Percentiles rank a stretch among this genome's conserved stretches.
These are phyloP conservation scores for Erynnis tages DNA, from an alignment of 2,888 invertebrate species.

Conservation along the genomic window DNA sequence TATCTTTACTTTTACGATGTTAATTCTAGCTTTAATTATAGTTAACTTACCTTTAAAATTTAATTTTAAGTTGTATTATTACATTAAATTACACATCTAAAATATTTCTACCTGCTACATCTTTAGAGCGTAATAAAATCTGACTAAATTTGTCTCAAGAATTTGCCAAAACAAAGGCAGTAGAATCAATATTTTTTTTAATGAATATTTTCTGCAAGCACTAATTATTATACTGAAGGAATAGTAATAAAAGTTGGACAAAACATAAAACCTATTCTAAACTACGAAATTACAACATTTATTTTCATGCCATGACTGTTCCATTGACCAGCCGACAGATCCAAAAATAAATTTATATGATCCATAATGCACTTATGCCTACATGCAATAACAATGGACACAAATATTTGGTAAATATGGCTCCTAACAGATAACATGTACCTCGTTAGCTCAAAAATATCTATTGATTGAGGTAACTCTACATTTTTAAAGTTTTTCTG, in stretches of 20 bases:
- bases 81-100: neutral
- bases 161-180: neutral
- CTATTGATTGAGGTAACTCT: too few species aligned
- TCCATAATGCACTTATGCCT: constrained; percentile 60
- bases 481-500: too few species aligned
- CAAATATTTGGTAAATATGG: constrained; percentile 48
- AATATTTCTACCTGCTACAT: constrained; percentile 3
- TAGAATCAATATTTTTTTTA: neutral
- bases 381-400: constrained; percentile 69
- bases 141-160: neutral
- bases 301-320: constrained; percentile 33
- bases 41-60: neutral
- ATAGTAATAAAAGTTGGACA: neutral
- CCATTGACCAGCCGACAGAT: constrained; percentile 23
- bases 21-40: too few species aligned
- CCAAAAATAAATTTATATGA: constrained; percentile 32
- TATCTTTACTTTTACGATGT: too few species aligned
- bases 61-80: neutral
- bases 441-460: constrained; percentile 54
- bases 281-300: constrained; percentile 24
- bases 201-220: constrained; percentile 10
- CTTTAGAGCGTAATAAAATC: neutral
- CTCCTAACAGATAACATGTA: constrained; percentile 41
- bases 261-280: constrained; percentile 14
- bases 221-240: neutral